Evolutionary conservation across 2,797 vertebrate species (phyloP).

Genomic region (Ctenopoma multispine): DNA sequence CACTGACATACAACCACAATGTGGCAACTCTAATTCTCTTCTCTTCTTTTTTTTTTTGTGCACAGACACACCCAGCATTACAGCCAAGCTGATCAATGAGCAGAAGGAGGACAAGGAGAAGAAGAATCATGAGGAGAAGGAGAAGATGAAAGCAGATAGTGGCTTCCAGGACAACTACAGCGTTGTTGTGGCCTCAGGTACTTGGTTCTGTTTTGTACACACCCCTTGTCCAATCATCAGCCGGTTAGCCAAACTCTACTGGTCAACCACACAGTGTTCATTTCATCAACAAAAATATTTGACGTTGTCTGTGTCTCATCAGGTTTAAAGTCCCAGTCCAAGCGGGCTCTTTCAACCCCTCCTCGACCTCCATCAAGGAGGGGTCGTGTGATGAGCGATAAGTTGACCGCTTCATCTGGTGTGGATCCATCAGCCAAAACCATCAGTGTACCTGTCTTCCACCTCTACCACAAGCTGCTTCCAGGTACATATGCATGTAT

Average conservation of each 20-base stretch:
- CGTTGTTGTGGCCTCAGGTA: constrained; percentile 98
- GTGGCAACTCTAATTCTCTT: not conserved
- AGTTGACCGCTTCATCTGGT: constrained; percentile 89
- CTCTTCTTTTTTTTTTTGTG: not conserved
- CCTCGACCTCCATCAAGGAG: constrained; percentile 95
- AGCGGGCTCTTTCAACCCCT: constrained; percentile 94
- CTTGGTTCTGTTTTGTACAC: not conserved
- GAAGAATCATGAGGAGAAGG: constrained; percentile 99
- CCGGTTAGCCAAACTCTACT: not conserved
- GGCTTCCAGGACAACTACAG: constrained; percentile 99
- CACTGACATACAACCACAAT: too few species aligned
- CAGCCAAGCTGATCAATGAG: constrained; percentile 97
- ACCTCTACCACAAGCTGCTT: constrained; percentile 96
- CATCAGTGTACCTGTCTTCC: constrained; percentile 98
- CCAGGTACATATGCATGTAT: constrained; percentile 82
- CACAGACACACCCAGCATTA: constrained; percentile 98
- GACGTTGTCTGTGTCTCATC: constrained; percentile 15
- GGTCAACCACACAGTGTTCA: not conserved
- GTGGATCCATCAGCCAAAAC: constrained; percentile 93
- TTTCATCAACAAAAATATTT: not conserved
- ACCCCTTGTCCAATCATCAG: not conserved
- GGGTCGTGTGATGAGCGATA: constrained; percentile 94
- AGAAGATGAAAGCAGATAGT: constrained; percentile 98
- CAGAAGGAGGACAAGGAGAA: constrained; percentile 99
- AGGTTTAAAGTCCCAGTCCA: constrained; percentile 99